These are phyloP conservation scores for Bombus breviceps DNA, from an alignment of 1,140 invertebrate species.

Conservation along the genomic window DNA sequence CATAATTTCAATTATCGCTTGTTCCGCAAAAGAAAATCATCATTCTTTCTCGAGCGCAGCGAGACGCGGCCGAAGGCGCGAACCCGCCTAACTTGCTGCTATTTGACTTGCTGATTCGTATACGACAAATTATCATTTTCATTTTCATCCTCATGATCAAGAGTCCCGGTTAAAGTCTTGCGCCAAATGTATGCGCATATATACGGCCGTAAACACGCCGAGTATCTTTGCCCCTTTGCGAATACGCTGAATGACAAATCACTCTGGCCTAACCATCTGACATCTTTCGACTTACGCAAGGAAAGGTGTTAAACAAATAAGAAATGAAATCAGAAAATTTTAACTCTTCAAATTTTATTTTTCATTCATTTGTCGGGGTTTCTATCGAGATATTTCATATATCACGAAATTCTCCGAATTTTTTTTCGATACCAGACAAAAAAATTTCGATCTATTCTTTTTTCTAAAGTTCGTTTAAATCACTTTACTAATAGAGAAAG, in stretches of 20 bases:
- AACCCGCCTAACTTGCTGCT: slow-evolving; percentile 14
- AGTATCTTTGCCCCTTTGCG: slow-evolving; percentile 52
- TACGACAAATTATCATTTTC: slow-evolving; percentile 58
- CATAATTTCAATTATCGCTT: slow-evolving; percentile 36
- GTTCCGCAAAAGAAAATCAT: slow-evolving; percentile 26
- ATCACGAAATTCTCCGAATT: neutral
- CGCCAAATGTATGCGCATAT: slow-evolving; percentile 56
- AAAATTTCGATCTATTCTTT: neutral
- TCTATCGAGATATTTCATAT: neutral
- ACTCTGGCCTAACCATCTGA: slow-evolving; percentile 9
- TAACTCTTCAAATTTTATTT: neutral
- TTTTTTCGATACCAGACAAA: neutral
- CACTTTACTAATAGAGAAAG: neutral
- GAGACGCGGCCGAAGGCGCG: neutral
- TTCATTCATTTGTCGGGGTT: neutral
- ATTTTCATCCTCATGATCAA: slow-evolving; percentile 51
- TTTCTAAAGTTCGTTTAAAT: neutral
- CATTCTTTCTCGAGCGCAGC: slow-evolving; percentile 25
- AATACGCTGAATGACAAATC: slow-evolving; percentile 49
- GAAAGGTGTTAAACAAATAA: slow-evolving; percentile 1
- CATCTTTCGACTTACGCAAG: neutral
- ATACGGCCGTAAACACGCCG: slow-evolving; percentile 46
- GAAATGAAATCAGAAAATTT: too few species aligned
- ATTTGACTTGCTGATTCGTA: slow-evolving; percentile 57
- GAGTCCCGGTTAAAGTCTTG: slow-evolving; percentile 50